Evolutionary conservation across 2,797 vertebrate species (phyloP).

Genomic region (Bufotes viridis): DNA sequence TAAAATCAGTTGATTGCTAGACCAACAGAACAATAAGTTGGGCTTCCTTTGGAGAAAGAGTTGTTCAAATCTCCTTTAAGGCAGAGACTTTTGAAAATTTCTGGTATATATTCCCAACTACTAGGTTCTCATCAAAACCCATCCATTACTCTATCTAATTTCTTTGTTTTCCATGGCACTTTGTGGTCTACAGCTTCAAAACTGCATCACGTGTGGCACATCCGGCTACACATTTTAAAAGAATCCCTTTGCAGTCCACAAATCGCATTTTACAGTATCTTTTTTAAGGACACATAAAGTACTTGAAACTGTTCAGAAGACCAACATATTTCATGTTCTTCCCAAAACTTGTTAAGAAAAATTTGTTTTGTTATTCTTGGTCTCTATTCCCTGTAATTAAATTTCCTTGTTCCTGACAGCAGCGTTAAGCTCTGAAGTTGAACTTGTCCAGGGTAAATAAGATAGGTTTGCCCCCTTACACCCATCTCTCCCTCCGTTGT

Average conservation of each 20-base stretch:
- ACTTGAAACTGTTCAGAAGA: slow-evolving; percentile 15
- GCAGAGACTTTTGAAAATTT: too few species aligned
- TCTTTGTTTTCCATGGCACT: too few species aligned
- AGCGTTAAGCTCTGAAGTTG: slow-evolving; percentile 16
- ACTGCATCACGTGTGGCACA: background rate
- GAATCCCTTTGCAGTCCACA: background rate
- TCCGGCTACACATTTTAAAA: background rate
- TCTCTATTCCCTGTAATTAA: slow-evolving; percentile 26
- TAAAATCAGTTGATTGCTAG: too few species aligned
- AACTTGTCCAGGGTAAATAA: slow-evolving; percentile 5
- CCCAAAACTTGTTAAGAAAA: slow-evolving; percentile 16
- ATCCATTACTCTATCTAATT: too few species aligned
- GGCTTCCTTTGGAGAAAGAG: too few species aligned
- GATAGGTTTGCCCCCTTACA: slow-evolving; percentile 5
- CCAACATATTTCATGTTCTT: slow-evolving; percentile 27
- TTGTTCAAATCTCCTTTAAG: too few species aligned
- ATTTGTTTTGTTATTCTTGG: slow-evolving; percentile 46
- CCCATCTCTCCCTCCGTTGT: slow-evolving; percentile 32
- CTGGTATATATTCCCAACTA: too few species aligned
- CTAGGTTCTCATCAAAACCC: too few species aligned
- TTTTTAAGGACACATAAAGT: background rate
- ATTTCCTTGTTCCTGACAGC: slow-evolving; percentile 37
- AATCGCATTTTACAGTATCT: background rate
- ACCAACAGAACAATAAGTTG: too few species aligned
- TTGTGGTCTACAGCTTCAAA: too few species aligned